Conservation (phyloP, 2,888 invertebrate species). For the Choreutis nemorana region DNA sequence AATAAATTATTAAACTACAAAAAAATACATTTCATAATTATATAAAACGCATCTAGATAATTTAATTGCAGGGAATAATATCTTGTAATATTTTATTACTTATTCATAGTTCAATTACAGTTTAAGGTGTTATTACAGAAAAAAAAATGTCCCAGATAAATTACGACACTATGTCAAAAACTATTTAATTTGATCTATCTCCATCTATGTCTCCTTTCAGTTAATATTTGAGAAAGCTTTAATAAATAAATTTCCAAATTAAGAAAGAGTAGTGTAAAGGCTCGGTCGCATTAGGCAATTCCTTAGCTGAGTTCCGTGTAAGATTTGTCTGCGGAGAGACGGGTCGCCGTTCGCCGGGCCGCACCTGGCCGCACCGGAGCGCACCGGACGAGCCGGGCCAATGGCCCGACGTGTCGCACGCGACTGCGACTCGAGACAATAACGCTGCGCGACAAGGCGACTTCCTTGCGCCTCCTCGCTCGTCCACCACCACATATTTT, state of each 20-base stretch:
- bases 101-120: slow-evolving; percentile 60
- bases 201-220: too few relatives aligned
- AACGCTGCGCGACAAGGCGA: slow-evolving; percentile 27
- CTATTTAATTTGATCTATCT: too few relatives aligned
- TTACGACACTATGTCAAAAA: too few relatives aligned
- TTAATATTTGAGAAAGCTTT: too few relatives aligned
- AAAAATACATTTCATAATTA: slow-evolving; percentile 61
- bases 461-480: slow-evolving; percentile 49
- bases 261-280: too few relatives aligned
- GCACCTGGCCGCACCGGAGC: background rate
- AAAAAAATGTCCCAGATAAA: too few relatives aligned
- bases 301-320: slow-evolving; percentile 16
- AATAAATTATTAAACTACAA: slow-evolving; percentile 57
- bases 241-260: too few relatives aligned
- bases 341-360: background rate
- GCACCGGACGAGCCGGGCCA: slow-evolving; percentile 7
- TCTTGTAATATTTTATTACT: slow-evolving; percentile 60
- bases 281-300: slow-evolving; percentile 13
- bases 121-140: slow-evolving; percentile 38
- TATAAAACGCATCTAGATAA: slow-evolving; percentile 56
- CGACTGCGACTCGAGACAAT: slow-evolving; percentile 28
- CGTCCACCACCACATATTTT: slow-evolving; percentile 63
- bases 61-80: slow-evolving; percentile 57
- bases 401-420: slow-evolving; percentile 10
- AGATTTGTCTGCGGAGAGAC: slow-evolving; percentile 14